Conservation (phyloP, 2,797 vertebrate genomes). For the Anguilla marmorata region DNA sequence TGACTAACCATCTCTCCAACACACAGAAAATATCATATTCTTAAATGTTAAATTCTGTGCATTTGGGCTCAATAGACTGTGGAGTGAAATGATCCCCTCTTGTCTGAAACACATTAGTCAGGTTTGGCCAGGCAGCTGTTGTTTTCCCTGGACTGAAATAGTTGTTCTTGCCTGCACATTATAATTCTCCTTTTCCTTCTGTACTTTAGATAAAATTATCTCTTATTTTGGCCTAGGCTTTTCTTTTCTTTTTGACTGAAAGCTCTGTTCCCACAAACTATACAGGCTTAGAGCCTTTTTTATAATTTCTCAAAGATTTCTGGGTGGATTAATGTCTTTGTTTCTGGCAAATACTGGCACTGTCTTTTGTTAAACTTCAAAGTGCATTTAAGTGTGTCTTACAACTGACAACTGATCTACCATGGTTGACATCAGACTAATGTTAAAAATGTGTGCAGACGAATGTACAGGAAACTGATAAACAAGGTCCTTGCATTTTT, state of each 20-base stretch:
- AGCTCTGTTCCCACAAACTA: background rate
- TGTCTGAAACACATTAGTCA: background rate
- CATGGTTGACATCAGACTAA: background rate
- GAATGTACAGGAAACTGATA: background rate
- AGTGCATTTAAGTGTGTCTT: background rate
- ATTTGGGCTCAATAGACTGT: too few species aligned
- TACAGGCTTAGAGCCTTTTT: background rate
- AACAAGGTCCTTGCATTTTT: background rate
- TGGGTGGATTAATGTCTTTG: background rate
- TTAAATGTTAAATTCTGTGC: too few species aligned
- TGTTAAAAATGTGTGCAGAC: background rate
- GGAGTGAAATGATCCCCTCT: too few species aligned
- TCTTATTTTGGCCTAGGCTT: background rate
- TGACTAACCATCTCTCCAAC: too few species aligned
- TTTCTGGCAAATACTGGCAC: background rate
- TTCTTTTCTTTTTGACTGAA: background rate
- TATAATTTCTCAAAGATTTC: background rate
- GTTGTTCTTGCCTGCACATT: background rate
- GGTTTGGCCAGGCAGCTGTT: constrained; percentile 9
- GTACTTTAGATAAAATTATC: background rate
- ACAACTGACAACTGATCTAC: background rate
- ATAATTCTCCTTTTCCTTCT: background rate
- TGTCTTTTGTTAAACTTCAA: background rate
- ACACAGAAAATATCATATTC: too few species aligned
- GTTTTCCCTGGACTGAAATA: background rate